Base-by-base conservation (phyloP, 2,797 vertebrate species). In the Platalea minor region DNA sequence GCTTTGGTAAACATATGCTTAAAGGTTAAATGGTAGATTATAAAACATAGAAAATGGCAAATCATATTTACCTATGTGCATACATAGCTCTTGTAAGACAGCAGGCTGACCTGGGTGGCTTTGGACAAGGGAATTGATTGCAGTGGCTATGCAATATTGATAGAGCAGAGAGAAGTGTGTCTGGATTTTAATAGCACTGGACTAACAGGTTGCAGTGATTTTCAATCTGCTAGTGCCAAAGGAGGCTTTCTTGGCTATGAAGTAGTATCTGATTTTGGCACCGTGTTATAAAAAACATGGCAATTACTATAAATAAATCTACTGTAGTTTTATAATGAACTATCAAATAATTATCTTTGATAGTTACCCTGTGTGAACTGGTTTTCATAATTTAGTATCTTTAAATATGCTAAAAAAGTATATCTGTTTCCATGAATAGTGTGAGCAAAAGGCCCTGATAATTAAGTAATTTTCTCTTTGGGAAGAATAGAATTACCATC, bases 381-480 rank as follows among this genome's bases (percentile, higher is more conserved):
- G 12, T 72, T 83, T 95, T 72, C 78, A 78, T 96, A 92, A 95
- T 91, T 94, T 85, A 94, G 4, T 86, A 25, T 60, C 80, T 91
- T 96, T 67, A 94, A 94, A 82, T 93, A 72, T 89, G 84, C 50
- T 87, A 43, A 48, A 80, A 87, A 89, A 61, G 28, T 91, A 17
- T 89, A 69, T 72, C 74, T 86, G 37, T 69, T 93, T 61, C 78
- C 50, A 31, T 80, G 81, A 91, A 85, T 16, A 57, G 46, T 29
- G n/a, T 45, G 75, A 96, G 72, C 79, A 77, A 61, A 93, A 92
- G 65, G 16, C 60, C 21, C 69, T 84, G 53, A 85, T 93, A 95
- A 96, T 95, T 59, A 92, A 89, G 75, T 91, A 8, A 88, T 94
- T 93, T 95, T 95, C 64, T 96, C 86, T 89, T 95, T 61, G 68